Evolutionary conservation across 1,140 invertebrate genomes (phyloP).

Genomic region (Prorops nasuta): DNA sequence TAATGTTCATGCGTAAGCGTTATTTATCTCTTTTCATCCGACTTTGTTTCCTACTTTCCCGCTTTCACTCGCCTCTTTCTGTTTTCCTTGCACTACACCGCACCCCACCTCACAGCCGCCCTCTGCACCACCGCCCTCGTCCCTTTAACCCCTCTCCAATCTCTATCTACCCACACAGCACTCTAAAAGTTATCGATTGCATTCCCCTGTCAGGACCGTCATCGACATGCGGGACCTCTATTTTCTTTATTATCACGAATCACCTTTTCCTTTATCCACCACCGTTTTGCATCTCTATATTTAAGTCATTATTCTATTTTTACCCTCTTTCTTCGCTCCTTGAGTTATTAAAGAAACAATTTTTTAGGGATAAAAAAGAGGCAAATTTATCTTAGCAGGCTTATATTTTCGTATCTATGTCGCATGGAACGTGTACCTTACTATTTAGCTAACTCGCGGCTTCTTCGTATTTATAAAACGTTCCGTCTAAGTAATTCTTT

Average conservation of each 20-base stretch:
- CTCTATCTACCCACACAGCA: neutral
- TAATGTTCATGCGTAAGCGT: no score
- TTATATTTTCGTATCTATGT: no score
- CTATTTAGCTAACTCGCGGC: no score
- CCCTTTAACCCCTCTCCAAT: neutral
- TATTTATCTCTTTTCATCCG: slow-evolving; percentile 8
- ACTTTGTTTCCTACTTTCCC: slow-evolving; percentile 10
- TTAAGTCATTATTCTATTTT: no score
- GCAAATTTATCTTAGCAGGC: no score
- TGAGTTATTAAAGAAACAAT: no score
- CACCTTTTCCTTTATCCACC: neutral
- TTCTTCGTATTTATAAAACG: no score
- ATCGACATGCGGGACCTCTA: neutral
- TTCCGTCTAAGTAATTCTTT: no score
- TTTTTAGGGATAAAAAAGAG: no score
- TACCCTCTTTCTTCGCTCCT: no score
- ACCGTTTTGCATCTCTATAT: no score
- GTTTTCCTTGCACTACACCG: slow-evolving; percentile 9
- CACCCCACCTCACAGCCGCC: slow-evolving; percentile 12
- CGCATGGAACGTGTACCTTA: no score
- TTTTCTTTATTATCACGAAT: neutral
- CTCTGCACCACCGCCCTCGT: neutral
- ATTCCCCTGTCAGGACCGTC: neutral
- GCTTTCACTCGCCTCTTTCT: slow-evolving; percentile 11
- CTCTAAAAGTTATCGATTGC: neutral